Percentiles rank a stretch among this genome's conserved stretches.
These are phyloP conservation scores for Pteronura brasiliensis DNA, from an alignment of 2,113 vertebrate genomes.

Conservation along the genomic window DNA sequence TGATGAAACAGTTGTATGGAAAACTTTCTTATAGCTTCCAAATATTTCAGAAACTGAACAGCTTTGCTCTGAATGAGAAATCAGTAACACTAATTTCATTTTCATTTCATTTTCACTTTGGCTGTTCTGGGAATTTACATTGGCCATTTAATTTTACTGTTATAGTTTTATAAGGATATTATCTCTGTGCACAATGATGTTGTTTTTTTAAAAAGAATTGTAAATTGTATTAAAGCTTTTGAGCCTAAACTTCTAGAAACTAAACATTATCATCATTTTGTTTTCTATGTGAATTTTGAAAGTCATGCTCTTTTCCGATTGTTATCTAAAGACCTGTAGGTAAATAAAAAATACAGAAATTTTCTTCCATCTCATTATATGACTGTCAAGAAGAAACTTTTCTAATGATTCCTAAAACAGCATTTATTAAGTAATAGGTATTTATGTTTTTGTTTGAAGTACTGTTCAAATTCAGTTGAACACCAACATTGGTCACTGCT, in stretches of 20 bases:
- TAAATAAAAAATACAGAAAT: conserved; percentile 17
- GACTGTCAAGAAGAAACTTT: conserved; percentile 13
- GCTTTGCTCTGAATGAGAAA: conserved; percentile 59
- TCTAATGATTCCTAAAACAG: conserved; percentile 17
- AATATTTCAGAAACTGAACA: conserved; percentile 44
- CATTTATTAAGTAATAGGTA: background rate
- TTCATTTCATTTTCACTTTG: conserved; percentile 71
- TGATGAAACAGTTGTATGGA: background rate
- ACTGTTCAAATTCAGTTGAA: background rate
- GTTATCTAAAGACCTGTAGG: background rate
- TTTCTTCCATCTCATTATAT: conserved; percentile 19
- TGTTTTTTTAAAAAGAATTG: conserved; percentile 35
- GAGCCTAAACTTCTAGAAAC: conserved; percentile 49
- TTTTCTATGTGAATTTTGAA: conserved; percentile 52
- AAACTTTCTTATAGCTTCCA: conserved; percentile 40
- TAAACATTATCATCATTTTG: conserved; percentile 41
- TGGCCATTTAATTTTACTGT: conserved; percentile 69
- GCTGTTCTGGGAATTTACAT: conserved; percentile 67
- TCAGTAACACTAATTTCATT: conserved; percentile 61
- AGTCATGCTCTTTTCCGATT: conserved; percentile 3
- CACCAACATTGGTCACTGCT: background rate
- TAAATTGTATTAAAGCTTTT: conserved; percentile 50
- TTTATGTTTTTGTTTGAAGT: conserved; percentile 10
- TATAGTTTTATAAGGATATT: conserved; percentile 63
- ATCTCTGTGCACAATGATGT: conserved; percentile 58